Evolutionary conservation across 2,888 invertebrate species (phyloP).

Genomic region (Athalia rosae): DNA sequence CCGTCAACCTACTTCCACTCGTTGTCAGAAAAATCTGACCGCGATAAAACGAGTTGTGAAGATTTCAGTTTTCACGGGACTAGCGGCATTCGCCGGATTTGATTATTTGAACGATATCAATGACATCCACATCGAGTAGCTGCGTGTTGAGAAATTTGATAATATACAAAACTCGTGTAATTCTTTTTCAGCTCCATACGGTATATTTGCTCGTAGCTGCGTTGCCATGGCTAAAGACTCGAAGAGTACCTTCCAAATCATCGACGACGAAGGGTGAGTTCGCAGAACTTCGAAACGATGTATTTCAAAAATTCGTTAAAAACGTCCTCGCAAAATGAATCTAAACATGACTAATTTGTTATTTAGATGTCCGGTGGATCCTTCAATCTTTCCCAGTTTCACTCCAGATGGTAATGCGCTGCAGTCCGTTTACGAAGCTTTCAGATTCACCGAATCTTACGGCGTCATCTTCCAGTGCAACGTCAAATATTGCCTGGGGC

Average conservation of each 20-base stretch:
- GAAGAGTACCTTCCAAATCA: conserved; percentile 96
- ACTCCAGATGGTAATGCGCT: conserved; percentile 92
- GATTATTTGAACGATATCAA: too few species aligned
- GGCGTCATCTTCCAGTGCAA: conserved; percentile 98
- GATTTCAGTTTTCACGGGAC: background rate
- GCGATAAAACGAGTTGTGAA: conserved; percentile 12
- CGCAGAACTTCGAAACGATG: conserved; percentile 7
- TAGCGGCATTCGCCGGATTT: too few species aligned
- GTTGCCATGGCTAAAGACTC: conserved; percentile 98
- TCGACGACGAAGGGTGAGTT: conserved; percentile 91
- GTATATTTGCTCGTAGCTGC: conserved; percentile 96
- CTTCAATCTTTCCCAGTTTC: conserved; percentile 95
- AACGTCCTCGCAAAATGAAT: too few species aligned
- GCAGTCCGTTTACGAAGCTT: conserved; percentile 94
- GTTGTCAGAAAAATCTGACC: background rate
- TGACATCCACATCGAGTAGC: background rate
- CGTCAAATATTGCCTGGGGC: conserved; percentile 96
- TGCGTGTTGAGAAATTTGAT: background rate
- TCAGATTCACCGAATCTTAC: conserved; percentile 96
- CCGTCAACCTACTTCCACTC: conserved; percentile 18
- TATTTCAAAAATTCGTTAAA: conserved; percentile 16
- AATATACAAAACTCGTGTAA: conserved; percentile 4
- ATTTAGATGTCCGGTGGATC: conserved; percentile 90
- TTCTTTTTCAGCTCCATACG: conserved; percentile 87
- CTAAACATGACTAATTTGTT: too few species aligned